phyloP scores from a whole-genome alignment of 2,888 invertebrate genomes.

The Branchellion lobata region DNA sequence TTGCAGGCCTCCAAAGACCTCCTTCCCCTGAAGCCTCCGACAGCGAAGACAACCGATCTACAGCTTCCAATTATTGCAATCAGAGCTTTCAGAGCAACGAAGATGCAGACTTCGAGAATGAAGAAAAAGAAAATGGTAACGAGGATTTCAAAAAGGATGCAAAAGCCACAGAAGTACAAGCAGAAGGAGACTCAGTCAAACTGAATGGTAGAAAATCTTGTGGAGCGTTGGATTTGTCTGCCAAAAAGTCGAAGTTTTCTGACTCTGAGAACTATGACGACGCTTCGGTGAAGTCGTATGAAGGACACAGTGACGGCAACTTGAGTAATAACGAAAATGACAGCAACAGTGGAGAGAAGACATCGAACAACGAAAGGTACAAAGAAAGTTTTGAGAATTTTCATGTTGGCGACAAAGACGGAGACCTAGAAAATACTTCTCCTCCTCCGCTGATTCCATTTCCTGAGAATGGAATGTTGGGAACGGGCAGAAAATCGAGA shows the following conservation, averaged over 20 bases:
- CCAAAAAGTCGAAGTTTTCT: not conserved
- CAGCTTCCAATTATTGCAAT: not conserved
- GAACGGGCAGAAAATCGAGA: conserved; percentile 11
- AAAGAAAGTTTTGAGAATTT: not conserved
- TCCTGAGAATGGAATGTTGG: not conserved
- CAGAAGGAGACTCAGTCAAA: not conserved
- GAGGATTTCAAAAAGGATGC: not conserved
- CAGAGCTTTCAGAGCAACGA: not conserved
- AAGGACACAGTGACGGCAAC: not conserved
- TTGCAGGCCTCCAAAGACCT: not conserved
- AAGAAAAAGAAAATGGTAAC: not conserved
- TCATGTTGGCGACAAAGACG: not conserved
- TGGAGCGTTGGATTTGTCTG: not conserved
- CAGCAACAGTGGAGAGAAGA: not conserved
- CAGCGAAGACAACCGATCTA: not conserved
- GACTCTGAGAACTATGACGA: not conserved
- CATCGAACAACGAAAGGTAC: not conserved
- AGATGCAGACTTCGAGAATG: not conserved
- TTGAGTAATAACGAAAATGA: not conserved
- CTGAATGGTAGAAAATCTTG: not conserved
- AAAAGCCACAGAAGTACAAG: not conserved
- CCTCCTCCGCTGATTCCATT: not conserved
- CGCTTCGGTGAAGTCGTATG: not conserved
- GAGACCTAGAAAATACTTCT: not conserved
- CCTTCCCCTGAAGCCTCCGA: not conserved